Evolutionary conservation across 2,797 vertebrate species (phyloP).

Genomic region (Hypotaenidia philippensis): DNA sequence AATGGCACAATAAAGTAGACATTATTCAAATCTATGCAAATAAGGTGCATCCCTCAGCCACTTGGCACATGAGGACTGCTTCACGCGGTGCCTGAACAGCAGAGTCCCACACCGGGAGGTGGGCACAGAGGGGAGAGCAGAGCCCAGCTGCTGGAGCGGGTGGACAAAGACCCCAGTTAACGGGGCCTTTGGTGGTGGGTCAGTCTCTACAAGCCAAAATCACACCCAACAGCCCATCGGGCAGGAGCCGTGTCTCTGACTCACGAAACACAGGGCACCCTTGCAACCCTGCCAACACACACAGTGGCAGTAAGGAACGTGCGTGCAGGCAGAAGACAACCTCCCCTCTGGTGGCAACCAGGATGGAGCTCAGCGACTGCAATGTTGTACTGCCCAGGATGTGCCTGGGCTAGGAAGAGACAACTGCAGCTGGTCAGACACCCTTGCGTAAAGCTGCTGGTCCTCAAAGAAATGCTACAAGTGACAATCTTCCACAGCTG

Average conservation of each 20-base stretch:
- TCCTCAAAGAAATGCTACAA: neutral
- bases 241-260: neutral
- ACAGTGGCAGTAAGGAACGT: neutral
- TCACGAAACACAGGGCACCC: accelerated
- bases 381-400: neutral
- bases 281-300: neutral
- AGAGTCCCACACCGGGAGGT: neutral
- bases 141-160: neutral
- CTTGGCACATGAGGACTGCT: neutral
- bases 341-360: neutral
- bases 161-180: neutral
- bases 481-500: neutral
- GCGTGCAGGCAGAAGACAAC: accelerated
- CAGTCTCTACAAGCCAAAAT: accelerated
- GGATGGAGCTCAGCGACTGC: neutral
- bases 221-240: no score
- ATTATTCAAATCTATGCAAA: slow-evolving; percentile 57
- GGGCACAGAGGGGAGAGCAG: neutral
- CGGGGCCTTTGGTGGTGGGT: neutral
- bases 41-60: neutral
- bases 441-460: neutral
- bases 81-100: neutral
- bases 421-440: neutral
- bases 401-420: neutral
- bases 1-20: slow-evolving; percentile 41